Evolutionary conservation across 2,888 invertebrate species (phyloP), one percentile per base, ranked within the genome.

Genomic region (Troides aeacus): DNA sequence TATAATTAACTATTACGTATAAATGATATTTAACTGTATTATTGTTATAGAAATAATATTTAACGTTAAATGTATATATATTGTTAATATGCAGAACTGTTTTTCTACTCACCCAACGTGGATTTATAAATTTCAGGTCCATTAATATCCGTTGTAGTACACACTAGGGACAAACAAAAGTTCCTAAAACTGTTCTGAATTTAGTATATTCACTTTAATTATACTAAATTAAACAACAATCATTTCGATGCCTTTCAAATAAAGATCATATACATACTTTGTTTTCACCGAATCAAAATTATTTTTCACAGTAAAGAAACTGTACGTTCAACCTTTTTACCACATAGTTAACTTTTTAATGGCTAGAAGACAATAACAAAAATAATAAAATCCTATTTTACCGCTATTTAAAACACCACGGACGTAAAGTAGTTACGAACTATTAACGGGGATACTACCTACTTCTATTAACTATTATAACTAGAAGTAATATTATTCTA

Each of bases 131-230:
- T 61, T 69, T 61, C 56, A 53, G 15, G 36, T 57, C 61, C 64
- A 69, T 69, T 58, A 46, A 62, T 69, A 65, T 62, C 21, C 62
- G 42, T 18, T 24, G 57, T 65, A 69, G 56, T 59, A 10, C 58
- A 62, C 69, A 12, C 61, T 10, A n/a, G 69, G 69, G 69, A 59
- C 30, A 62, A 46, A 42, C 56, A 61, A 61, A 65, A 69, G 61
- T 69, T 69, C 65, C 15, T 65, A 69, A 69, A 53, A 53, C 53
- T 18, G 18, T 53, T 53, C 18, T 53, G 18, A 46, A 46, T 4
- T 50, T 17, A 15, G 6, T 6, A 53, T 6, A n/a, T 53, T 53
- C n/a, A 18, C 1, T 53, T 53, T 53, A 53, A 5, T 53, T n/a
- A 53, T 53, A n/a, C 53, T 53, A 18, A 5, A 30, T 6, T 53